Percentiles rank a stretch among this genome's conserved stretches.
Conservation (phyloP, 2,797 vertebrate genomes). For the Pyrocephalus nanus region DNA sequence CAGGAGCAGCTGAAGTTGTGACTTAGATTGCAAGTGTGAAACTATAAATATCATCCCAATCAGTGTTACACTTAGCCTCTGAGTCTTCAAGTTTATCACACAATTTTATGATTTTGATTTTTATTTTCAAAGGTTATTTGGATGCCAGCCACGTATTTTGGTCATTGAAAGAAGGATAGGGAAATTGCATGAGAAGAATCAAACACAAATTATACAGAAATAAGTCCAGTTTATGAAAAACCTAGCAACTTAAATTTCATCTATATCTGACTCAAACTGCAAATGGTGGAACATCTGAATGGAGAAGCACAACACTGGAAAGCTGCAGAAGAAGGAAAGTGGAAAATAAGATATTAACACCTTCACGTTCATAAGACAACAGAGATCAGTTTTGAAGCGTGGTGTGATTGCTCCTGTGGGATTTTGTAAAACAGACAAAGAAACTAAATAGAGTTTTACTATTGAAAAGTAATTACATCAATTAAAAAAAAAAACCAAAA, state of each 20-base stretch:
- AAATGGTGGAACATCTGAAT: background rate
- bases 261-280: background rate
- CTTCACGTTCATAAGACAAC: background rate
- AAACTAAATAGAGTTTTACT: background rate
- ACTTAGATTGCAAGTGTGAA: background rate
- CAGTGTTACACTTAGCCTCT: rapidly evolving
- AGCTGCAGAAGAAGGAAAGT: background rate
- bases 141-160: background rate
- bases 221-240: background rate
- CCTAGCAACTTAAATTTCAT: background rate
- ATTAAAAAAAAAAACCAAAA: background rate
- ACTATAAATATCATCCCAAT: background rate
- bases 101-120: background rate
- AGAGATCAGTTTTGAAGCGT: background rate
- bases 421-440: background rate
- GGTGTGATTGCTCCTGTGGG: background rate
- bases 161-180: background rate
- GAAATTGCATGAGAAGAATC: background rate
- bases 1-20: background rate
- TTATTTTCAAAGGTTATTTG: background rate
- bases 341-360: background rate
- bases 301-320: background rate
- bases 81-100: background rate
- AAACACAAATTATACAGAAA: background rate
- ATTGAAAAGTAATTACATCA: background rate